Conservation (phyloP, 1,140 invertebrate species). For the Andricus grossulariae region DNA sequence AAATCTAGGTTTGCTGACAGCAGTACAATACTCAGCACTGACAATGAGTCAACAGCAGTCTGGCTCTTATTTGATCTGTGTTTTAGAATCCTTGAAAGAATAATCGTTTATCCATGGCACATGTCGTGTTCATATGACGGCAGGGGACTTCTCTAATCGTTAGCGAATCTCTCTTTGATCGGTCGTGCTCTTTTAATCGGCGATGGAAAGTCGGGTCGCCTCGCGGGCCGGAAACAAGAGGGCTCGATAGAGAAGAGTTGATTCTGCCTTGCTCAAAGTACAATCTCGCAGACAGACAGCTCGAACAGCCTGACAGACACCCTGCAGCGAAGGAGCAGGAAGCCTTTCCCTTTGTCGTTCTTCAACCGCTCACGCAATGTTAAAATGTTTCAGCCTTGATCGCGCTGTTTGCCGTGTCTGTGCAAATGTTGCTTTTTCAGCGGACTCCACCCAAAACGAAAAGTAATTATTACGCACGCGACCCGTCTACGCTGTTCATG, state of each 20-base stretch:
- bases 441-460: conserved; percentile 29
- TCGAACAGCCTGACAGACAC: conserved; percentile 32
- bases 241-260: conserved; percentile 25
- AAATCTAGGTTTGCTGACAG: too few species aligned
- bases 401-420: conserved; percentile 13
- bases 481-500: background rate
- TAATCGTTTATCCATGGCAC: conserved; percentile 8
- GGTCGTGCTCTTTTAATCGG: conserved; percentile 14
- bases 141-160: conserved; percentile 2
- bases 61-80: background rate
- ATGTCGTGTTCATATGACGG: conserved; percentile 18
- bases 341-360: conserved; percentile 51
- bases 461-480: conserved; percentile 47
- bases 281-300: conserved; percentile 34
- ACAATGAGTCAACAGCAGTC: background rate
- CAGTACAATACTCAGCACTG: too few species aligned
- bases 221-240: conserved; percentile 12
- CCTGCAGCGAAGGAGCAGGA: conserved; percentile 43
- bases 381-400: conserved; percentile 31
- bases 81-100: background rate
- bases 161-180: conserved; percentile 26
- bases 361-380: conserved; percentile 39
- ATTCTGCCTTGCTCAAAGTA: conserved; percentile 39
- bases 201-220: background rate
- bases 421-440: conserved; percentile 43